phyloP scores from a whole-genome alignment of 2,888 invertebrate species.

The Apamea crenata region DNA sequence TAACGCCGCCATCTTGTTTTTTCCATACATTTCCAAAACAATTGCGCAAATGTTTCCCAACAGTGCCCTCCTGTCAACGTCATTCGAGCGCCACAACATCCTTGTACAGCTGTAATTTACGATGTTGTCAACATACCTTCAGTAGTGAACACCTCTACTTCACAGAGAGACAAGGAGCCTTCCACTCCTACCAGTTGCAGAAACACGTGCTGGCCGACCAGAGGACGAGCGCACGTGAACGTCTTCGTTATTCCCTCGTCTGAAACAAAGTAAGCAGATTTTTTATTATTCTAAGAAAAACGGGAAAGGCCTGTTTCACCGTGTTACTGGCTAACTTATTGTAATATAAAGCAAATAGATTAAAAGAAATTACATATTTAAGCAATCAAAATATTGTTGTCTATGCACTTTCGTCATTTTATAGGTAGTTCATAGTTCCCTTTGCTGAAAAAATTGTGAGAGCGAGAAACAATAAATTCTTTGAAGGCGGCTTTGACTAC shows the following conservation, averaged over 20 bases:
- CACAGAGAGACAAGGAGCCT: slow-evolving; percentile 96
- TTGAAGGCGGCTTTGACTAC: neutral
- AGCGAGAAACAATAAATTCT: no score
- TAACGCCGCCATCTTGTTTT: neutral
- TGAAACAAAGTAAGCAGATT: slow-evolving; percentile 77
- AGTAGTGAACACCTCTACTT: slow-evolving; percentile 97
- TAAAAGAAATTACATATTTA: no score
- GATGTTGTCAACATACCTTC: slow-evolving; percentile 91
- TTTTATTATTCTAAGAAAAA: neutral
- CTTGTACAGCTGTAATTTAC: neutral
- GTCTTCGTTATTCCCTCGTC: slow-evolving; percentile 98
- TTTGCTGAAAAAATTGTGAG: neutral
- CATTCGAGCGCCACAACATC: neutral
- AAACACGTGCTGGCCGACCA: slow-evolving; percentile 96
- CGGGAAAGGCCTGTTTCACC: neutral
- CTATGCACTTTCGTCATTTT: neutral
- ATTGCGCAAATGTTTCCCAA: neutral
- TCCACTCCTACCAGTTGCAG: slow-evolving; percentile 97
- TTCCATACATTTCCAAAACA: neutral
- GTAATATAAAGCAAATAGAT: neutral
- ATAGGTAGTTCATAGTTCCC: neutral
- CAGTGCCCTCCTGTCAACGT: neutral
- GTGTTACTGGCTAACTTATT: neutral
- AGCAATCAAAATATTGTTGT: neutral
- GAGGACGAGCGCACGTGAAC: slow-evolving; percentile 95